Evolutionary conservation across 2,888 invertebrate species (phyloP), one percentile per base, ranked within the genome.

Genomic region (Capitulum mitella): DNA sequence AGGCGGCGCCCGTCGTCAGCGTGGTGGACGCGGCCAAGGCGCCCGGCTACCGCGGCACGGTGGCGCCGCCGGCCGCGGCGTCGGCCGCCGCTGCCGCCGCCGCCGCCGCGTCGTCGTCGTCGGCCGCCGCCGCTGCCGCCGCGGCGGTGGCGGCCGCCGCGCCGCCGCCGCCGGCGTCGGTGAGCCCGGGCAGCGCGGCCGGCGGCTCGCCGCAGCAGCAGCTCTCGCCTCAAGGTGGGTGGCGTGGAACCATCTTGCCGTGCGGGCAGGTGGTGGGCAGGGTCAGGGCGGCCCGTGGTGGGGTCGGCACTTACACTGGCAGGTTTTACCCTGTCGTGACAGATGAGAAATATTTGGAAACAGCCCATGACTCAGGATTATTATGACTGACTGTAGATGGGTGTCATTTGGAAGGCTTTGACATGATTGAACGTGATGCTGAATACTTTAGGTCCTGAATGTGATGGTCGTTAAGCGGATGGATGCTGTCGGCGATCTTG

Each of bases 11-110:
- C 6, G n/a, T 22, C 16, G 48, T 61, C 26, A 14, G 29, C 10
- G 79, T 82, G 80, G 94, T 91, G 81, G 95, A 95, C 87, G 93
- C 92, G 8, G 91, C 93, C 76, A 96, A 95, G 86, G 95, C 95
- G 80, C 95, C 95, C 0, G 95, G 95, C 0, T 96, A 95, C 86
- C 90, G 95, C 84, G 93, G 92, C 78, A 91, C 81, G 14, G 61
- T 78, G 16, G 78, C 81, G n/a, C n/a, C n/a, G n/a, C n/a, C n/a
- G n/a, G n/a, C n/a, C 26, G 79, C 78, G 19, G 77, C 77, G 19
- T 78, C 81, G 37, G 32, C 77, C 10, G 46, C 54, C 58, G 29
- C 70, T 19, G 40, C 77, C 26, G 51, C 40, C 37, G 70, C 78
- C 1, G 40, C n/a, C 3, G 64, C 43, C 75, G 29, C 77, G 16